Conservation (phyloP, 2,797 vertebrate genomes). For the Danio aesculapii region DNA sequence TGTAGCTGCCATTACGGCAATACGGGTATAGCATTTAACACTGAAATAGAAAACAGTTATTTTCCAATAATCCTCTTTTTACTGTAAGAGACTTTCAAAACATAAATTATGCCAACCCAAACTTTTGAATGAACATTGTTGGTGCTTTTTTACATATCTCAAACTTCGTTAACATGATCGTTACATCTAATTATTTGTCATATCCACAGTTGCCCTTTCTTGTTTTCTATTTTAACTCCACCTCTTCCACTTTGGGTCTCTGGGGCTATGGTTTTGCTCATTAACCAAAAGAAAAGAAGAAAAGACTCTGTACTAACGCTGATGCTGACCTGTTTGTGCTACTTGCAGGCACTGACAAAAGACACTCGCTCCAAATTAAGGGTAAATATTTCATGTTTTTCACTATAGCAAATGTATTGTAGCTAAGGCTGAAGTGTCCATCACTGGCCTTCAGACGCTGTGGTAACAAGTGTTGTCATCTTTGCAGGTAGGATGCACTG, state of each 20-base stretch:
- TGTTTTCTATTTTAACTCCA: conserved; percentile 1
- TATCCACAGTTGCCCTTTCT: conserved; percentile 36
- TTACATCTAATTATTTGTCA: not conserved
- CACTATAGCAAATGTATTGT: conserved; percentile 33
- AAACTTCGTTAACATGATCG: too few relatives aligned
- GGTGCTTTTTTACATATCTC: not conserved
- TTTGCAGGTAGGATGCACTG: conserved; percentile 19
- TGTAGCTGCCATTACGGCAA: too few relatives aligned
- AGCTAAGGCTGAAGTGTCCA: not conserved
- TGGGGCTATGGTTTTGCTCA: conserved; percentile 32
- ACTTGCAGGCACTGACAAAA: conserved; percentile 77
- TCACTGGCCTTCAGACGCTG: not conserved
- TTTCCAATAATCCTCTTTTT: not conserved
- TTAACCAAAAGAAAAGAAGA: not conserved
- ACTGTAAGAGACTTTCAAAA: not conserved
- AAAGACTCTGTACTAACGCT: not conserved
- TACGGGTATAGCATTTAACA: too few relatives aligned
- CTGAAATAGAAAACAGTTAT: not conserved
- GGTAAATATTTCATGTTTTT: conserved; percentile 73
- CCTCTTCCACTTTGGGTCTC: conserved; percentile 31
- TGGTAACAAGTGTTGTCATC: conserved; percentile 8
- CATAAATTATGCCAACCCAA: not conserved
- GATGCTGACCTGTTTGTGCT: conserved; percentile 72
- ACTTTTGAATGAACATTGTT: not conserved
- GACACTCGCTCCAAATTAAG: conserved; percentile 69